A percentile compares a stretch with the other conserved stretches of the same genome.
Conservation (phyloP, 2,797 vertebrate genomes). For the Gadopsis marmoratus region DNA sequence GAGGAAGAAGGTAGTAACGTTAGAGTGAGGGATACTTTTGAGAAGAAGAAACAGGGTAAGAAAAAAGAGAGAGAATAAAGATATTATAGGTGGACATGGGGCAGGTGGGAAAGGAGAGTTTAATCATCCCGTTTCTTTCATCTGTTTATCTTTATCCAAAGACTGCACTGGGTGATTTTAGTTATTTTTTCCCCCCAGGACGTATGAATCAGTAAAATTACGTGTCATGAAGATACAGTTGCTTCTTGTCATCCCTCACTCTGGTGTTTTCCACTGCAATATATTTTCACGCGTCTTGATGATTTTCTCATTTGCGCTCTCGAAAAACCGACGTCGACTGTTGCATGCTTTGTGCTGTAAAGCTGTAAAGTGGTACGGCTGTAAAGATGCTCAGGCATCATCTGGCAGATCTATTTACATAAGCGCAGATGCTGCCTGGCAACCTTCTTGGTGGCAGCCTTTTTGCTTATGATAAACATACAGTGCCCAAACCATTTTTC, state of each 20-base stretch:
- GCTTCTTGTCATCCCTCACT: neutral
- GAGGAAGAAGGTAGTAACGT: neutral
- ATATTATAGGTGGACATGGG: neutral
- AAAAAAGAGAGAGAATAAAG: neutral
- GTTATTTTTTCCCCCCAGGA: neutral
- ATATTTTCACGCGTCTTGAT: neutral
- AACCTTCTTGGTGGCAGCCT: neutral
- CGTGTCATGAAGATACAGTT: neutral
- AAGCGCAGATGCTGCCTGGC: slow-evolving; percentile 1
- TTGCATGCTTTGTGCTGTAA: neutral
- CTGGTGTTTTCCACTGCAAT: neutral
- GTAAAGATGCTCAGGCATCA: neutral
- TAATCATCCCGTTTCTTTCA: neutral
- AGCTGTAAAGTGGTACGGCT: neutral
- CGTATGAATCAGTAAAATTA: neutral
- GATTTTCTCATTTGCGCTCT: neutral
- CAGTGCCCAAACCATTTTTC: neutral
- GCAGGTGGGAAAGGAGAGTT: neutral
- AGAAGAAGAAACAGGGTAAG: neutral
- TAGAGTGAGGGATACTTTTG: neutral
- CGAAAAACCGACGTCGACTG: neutral
- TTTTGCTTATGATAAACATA: slow-evolving; percentile 21
- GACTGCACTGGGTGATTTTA: neutral
- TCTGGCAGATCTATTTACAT: slow-evolving; percentile 4
- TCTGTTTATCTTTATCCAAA: neutral